Base-by-base conservation (phyloP, 1,140 invertebrate species). In the Drosophila equinoxialis region DNA sequence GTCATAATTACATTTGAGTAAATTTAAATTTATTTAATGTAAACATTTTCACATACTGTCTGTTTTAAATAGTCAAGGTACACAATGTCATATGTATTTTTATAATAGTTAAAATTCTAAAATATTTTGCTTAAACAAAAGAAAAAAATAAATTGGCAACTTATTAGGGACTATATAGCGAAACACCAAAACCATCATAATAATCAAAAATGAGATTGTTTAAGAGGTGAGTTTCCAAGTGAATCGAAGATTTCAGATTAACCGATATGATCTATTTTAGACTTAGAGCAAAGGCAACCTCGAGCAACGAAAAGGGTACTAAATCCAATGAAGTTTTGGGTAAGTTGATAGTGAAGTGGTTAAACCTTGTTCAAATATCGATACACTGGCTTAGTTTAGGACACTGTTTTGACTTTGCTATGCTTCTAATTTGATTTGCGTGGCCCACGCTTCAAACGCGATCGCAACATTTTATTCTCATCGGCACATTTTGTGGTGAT, bases 401-500 rank as follows among this genome's bases (percentile, higher is more conserved):
- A 3, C 10, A 17, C 20, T 55, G 14, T 17, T 58, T 58, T 57
- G 26, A 6, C 39, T 74, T 41, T 30, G 42, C 30, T 61, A 11
- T 37, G 65, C 30, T 30, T 30, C 6, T 74, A 74, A 42, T 76
- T 77, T 0, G 30, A 51, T 13, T 80, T 84, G 10, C 76, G 72
- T 26, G 65, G 59, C n/a, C 54, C 30, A n/a, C 70, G 60, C 23
- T 57, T 39, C 1, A 20, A 20, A 2, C 75, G 65, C 11, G 74
- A 74, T 1, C 90, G 79, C 0, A 77, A 65, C 94, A 94, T 94
- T 90, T 94, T 95, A 64, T 93, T 93, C 81, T 94, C 94, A 66
- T 94, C 94, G 1, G 94, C 93, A 73, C 94, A 94, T 79, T 94
- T 94, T 0, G 93, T 93, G n/a, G 93, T 94, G 10, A 95, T 94